Conservation (phyloP, 2,797 vertebrate genomes). For the Smutsia temminckii region DNA sequence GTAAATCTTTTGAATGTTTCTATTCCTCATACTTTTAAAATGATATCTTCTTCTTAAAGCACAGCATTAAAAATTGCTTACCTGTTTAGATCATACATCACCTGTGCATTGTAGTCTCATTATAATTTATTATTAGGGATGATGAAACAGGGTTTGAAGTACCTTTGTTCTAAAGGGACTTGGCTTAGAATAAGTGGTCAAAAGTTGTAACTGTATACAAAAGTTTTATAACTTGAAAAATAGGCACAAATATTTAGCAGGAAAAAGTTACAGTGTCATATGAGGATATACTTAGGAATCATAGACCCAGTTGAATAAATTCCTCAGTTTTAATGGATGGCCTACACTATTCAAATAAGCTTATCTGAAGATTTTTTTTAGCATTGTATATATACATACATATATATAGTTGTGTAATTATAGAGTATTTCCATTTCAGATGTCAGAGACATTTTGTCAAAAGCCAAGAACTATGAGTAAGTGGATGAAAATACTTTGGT, state of each 20-base stretch:
- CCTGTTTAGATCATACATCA: constrained; percentile 10
- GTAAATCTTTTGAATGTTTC: constrained; percentile 53
- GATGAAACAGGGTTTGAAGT: neutral
- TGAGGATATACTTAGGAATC: constrained; percentile 21
- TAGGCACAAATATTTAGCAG: neutral
- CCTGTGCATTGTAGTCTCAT: neutral
- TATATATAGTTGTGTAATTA: constrained; percentile 57
- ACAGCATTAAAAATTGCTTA: constrained; percentile 31
- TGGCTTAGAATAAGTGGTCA: constrained; percentile 6
- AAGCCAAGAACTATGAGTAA: constrained; percentile 66
- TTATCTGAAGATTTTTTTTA: constrained; percentile 41
- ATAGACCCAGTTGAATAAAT: constrained; percentile 19
- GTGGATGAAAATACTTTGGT: constrained; percentile 69
- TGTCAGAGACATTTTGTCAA: constrained; percentile 68
- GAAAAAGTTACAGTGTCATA: constrained; percentile 33
- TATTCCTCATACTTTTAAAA: neutral
- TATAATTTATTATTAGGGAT: constrained; percentile 36
- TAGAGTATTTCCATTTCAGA: constrained; percentile 63
- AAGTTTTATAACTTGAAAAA: constrained; percentile 45
- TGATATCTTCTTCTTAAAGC: constrained; percentile 17
- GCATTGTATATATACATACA: neutral
- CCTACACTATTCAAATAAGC: constrained; percentile 54
- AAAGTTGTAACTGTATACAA: neutral
- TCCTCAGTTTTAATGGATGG: constrained; percentile 49
- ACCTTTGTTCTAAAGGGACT: neutral